Evolutionary conservation across 2,113 vertebrate species (phyloP), one percentile per base, ranked within the genome.

Genomic region (Ochotona curzoniae): DNA sequence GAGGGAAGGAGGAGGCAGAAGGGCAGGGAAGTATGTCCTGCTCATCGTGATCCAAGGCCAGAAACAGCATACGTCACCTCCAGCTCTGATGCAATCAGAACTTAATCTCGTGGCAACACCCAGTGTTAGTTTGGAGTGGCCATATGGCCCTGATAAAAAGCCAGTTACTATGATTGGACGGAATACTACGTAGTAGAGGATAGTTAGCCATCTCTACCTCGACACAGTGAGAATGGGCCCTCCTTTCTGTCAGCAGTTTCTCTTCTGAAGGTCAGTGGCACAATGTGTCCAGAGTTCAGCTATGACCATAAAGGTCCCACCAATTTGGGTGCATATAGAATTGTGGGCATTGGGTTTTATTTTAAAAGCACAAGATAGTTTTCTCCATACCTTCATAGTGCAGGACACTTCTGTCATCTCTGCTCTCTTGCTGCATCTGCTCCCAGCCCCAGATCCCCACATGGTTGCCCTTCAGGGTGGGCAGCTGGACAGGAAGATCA

Each of bases 261-360:
- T 85, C 69, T 70, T 71, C 38, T 83, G n/a, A 83, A 78, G 76
- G 91, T 83, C 80, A 82, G 44, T 20, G 25, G 5, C 32, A 73
- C 35, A 25, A 44, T 21, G 1, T 21, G 7, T 57, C 79, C 44
- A 71, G 85, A 75, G 30, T 63, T 38, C 21, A 64, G 18, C 17
- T 18, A 15, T 18, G 23, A 47, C 44, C 17, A n/a, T 11, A 71
- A 35, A 47, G 9, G 0, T 67, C 2, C 32, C 20, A 47, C 8
- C 4, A 8, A 44, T 67, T 38, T 7, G 9, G 54, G 63, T 17
- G n/a, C 30, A 44, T 83, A 10, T 85, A 20, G 69, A 44, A 44
- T 28, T 74, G 11, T n/a, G 70, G 75, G 57, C 38, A 87, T 2
- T 63, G 47, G 21, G 11, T 2, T 64, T 67, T 38, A 30, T 90